Evolutionary conservation across 2,113 vertebrate species (phyloP).

Genomic region (Dromiciops gliroides): DNA sequence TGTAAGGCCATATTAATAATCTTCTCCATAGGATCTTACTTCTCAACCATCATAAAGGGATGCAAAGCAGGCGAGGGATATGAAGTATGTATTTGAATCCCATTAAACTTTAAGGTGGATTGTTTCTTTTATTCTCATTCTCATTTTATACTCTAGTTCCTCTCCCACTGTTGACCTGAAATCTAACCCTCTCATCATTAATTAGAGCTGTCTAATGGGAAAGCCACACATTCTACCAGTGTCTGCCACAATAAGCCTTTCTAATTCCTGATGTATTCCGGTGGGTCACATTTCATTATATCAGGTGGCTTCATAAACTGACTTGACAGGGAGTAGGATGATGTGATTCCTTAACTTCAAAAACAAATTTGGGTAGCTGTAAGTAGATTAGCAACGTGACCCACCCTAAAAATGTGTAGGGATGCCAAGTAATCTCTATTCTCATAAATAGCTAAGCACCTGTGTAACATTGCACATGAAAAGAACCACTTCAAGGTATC

Average conservation of each 20-base stretch:
- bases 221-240: slow-evolving; percentile 75
- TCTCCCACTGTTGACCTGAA: slow-evolving; percentile 66
- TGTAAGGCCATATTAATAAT: background rate
- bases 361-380: slow-evolving; percentile 61
- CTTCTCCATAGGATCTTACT: background rate
- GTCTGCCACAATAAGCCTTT: slow-evolving; percentile 74
- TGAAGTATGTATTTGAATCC: background rate
- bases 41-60: background rate
- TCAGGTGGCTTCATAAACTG: slow-evolving; percentile 76
- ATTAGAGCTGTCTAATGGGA: slow-evolving; percentile 78
- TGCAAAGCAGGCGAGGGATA: background rate
- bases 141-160: slow-evolving; percentile 46
- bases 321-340: slow-evolving; percentile 69
- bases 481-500: background rate
- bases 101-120: background rate
- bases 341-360: slow-evolving; percentile 68
- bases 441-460: background rate
- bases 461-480: background rate
- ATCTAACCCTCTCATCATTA: slow-evolving; percentile 72
- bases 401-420: background rate
- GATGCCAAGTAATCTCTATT: background rate
- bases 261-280: slow-evolving; percentile 75
- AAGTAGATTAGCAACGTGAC: slow-evolving; percentile 42
- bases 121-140: slow-evolving; percentile 63
- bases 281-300: slow-evolving; percentile 79